These are phyloP conservation scores for Arion vulgaris DNA, from an alignment of 1,140 invertebrate species.

Conservation along the genomic window DNA sequence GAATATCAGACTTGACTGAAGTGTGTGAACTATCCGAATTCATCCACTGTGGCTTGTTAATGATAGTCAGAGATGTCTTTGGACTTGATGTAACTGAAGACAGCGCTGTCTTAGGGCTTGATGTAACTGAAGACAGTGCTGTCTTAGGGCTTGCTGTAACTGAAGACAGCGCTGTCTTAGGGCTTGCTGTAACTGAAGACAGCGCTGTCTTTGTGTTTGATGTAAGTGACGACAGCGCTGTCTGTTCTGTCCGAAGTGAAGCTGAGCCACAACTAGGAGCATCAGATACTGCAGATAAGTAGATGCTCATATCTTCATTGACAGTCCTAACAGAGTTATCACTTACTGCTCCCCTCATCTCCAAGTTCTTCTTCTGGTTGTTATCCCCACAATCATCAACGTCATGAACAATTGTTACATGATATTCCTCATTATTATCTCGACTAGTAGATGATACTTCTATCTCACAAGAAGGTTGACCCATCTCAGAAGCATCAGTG, in stretches of 20 bases:
- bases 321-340: neutral
- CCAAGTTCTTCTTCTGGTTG: neutral
- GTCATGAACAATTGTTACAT: constrained; percentile 23
- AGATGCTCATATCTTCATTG: neutral
- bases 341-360: neutral
- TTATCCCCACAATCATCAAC: neutral
- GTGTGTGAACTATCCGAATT: no score
- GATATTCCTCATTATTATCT: neutral
- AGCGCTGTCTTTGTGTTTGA: neutral
- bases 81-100: neutral
- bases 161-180: neutral
- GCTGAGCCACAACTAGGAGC: neutral
- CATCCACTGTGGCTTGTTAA: neutral
- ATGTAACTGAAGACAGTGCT: neutral
- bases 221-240: neutral
- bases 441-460: neutral
- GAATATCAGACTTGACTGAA: neutral
- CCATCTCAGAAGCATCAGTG: neutral
- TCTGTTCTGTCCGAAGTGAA: neutral
- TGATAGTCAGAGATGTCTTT: constrained; percentile 7
- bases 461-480: neutral
- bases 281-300: neutral
- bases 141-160: neutral
- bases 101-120: neutral
- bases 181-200: neutral